A percentile compares a stretch with the other conserved stretches of the same genome.
Conservation (phyloP, 1,140 invertebrate genomes). For the Drosophila funebris region DNA sequence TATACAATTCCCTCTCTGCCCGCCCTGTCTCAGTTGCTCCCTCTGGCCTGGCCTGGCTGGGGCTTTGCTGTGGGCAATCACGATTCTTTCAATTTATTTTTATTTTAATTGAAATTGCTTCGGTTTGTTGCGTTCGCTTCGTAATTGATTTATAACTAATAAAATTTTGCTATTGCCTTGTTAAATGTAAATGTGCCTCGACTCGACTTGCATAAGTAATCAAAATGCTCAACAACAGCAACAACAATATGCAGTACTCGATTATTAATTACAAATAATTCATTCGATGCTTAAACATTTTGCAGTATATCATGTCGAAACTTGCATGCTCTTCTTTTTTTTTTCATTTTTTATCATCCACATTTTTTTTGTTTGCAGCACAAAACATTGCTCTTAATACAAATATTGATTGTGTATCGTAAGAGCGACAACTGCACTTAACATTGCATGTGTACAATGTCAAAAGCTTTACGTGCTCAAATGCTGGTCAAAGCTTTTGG, state of each 20-base stretch:
- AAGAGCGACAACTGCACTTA: too few species aligned
- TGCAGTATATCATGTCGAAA: not conserved
- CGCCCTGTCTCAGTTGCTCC: not conserved
- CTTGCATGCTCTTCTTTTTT: constrained; percentile 14
- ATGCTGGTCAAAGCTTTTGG: not conserved
- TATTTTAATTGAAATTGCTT: constrained; percentile 51
- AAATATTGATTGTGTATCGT: too few species aligned
- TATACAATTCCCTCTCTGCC: constrained; percentile 41
- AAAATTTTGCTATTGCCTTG: constrained; percentile 46
- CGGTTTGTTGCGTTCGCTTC: constrained; percentile 32
- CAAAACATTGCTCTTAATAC: not conserved
- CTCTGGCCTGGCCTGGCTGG: too few species aligned
- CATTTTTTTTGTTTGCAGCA: too few species aligned
- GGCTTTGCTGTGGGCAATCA: not conserved
- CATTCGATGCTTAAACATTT: constrained; percentile 32
- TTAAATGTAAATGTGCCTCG: constrained; percentile 42
- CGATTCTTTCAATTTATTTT: constrained; percentile 29
- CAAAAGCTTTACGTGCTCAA: too few species aligned
- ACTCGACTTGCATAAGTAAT: constrained; percentile 42
- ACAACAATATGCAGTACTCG: constrained; percentile 10
- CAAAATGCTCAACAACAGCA: constrained; percentile 34
- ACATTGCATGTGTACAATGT: too few species aligned
- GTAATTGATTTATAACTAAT: constrained; percentile 53
- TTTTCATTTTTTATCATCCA: not conserved
- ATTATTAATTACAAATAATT: constrained; percentile 66